Evolutionary conservation across 2,113 vertebrate species (phyloP).

Genomic region (Mustela nigripes): DNA sequence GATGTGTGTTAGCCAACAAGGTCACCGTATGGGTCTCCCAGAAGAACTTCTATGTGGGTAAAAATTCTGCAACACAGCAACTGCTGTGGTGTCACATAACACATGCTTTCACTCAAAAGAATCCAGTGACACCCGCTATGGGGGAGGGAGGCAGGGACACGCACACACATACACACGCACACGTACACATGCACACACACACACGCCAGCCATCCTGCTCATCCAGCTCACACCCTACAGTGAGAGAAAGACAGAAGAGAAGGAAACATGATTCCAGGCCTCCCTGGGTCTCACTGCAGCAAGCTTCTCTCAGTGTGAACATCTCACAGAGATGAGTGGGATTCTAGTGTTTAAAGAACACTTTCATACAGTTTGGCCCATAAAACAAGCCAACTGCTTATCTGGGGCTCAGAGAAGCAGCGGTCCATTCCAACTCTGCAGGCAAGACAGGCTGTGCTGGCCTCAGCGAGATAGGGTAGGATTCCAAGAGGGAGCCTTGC

Average conservation of each 20-base stretch:
- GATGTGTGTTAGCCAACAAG: neutral
- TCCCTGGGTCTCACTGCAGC: neutral
- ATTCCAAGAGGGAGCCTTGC: neutral
- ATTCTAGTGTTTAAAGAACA: constrained; percentile 6
- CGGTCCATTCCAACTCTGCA: neutral
- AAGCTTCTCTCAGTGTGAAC: neutral
- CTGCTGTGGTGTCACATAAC: neutral
- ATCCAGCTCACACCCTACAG: neutral
- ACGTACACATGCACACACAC: neutral
- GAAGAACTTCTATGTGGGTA: neutral
- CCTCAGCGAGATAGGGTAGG: neutral
- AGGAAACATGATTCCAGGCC: neutral
- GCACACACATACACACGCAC: rapidly evolving
- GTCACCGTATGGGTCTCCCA: neutral
- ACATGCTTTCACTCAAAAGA: neutral
- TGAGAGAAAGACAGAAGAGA: neutral
- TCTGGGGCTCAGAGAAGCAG: constrained; percentile 20
- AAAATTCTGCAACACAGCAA: neutral
- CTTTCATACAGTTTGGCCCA: neutral
- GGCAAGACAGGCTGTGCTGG: neutral
- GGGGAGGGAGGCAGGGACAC: neutral
- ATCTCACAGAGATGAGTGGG: neutral
- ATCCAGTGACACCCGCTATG: neutral
- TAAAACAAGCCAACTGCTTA: constrained; percentile 5
- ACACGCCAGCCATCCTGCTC: neutral